Base-by-base conservation (phyloP, 1,140 invertebrate species). In the Antheraea pernyi region DNA sequence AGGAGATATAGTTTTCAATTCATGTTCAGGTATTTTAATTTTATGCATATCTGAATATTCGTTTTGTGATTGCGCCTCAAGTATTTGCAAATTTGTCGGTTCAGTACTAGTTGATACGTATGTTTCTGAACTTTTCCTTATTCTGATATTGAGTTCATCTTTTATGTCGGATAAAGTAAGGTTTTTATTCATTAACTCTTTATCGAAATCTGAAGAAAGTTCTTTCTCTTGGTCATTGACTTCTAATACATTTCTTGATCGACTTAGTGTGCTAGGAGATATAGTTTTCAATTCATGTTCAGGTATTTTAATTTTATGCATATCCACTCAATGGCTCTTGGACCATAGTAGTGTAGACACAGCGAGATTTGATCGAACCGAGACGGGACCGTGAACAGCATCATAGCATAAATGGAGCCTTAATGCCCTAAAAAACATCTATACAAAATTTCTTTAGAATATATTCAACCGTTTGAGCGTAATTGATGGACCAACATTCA, bases 211-310 rank as follows among this genome's bases (percentile, higher is more conserved):
- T n/a, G n/a, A n/a, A n/a, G n/a, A n/a, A n/a, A n/a, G 8, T 65
- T 73, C 36, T 30, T 63, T 62, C 53, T 53, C 53, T 13, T 63
- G 3, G 9, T 63, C 3, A 36, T 37, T 53, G 9, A 53, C 19
- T 13, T n/a, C n/a, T n/a, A n/a, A n/a, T n/a, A n/a, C n/a, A n/a
- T 19, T 22, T n/a, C 5, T 53, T 53, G 46, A 16, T 53, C 16
- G 10, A 1, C 11, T 53, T 53, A 16, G 16, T 16, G 46, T 13
- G 2, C 0, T 53, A 53, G 7, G 46, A 53, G 46, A 53, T 53
- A 53, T 2, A 9, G 10, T 16, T 53, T 9, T n/a, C 46, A n/a
- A 53, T 6, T 53, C 16, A 13, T 13, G 46, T 16, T 53, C 16
- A 16, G 46, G 46, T 53, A n/a, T 53, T 16, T 53, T 16, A 53